phyloP scores from a whole-genome alignment of 30 jellyfish, hydroid and myxozoan species.

The Catostylus mosaicus region DNA sequence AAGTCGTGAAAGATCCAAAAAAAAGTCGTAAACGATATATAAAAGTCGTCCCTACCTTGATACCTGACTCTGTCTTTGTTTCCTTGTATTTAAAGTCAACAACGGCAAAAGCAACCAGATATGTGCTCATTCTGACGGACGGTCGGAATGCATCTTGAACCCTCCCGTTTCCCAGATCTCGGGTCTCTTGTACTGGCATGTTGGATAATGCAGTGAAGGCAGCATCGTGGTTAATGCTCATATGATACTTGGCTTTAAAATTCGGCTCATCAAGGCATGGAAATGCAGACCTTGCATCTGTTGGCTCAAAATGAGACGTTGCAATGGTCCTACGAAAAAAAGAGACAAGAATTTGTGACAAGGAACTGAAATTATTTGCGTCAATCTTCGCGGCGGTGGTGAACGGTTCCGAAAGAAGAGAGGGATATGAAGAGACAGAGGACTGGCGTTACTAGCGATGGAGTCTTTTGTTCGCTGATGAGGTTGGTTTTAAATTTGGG shows the following conservation, averaged over 20 bases:
- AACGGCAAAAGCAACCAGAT: constrained; percentile 91
- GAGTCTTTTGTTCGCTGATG: too few relatives aligned
- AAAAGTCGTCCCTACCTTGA: constrained; percentile 56
- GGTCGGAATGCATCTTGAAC: constrained; percentile 69
- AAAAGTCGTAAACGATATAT: too few relatives aligned
- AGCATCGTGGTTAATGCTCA: constrained; percentile 73
- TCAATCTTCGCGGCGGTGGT: too few relatives aligned
- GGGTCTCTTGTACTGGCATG: constrained; percentile 85
- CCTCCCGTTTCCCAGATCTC: constrained; percentile 41
- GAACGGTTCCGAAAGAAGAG: too few relatives aligned
- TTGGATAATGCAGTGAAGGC: constrained; percentile 85
- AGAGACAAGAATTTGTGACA: background rate
- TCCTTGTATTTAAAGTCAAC: constrained; percentile 89
- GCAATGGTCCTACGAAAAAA: constrained; percentile 81
- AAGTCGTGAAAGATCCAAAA: too few relatives aligned
- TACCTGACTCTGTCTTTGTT: constrained; percentile 83
- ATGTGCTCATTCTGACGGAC: constrained; percentile 94
- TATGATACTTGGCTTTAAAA: constrained; percentile 85
- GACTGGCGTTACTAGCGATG: too few relatives aligned
- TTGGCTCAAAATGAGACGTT: constrained; percentile 97
- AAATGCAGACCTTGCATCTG: constrained; percentile 95
- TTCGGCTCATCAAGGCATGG: constrained; percentile 99
- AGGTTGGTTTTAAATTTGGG: too few relatives aligned
- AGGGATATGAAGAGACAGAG: too few relatives aligned
- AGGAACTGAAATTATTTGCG: background rate